These are phyloP conservation scores for Pheosia gnoma DNA, from an alignment of 2,888 invertebrate species.

Conservation along the genomic window DNA sequence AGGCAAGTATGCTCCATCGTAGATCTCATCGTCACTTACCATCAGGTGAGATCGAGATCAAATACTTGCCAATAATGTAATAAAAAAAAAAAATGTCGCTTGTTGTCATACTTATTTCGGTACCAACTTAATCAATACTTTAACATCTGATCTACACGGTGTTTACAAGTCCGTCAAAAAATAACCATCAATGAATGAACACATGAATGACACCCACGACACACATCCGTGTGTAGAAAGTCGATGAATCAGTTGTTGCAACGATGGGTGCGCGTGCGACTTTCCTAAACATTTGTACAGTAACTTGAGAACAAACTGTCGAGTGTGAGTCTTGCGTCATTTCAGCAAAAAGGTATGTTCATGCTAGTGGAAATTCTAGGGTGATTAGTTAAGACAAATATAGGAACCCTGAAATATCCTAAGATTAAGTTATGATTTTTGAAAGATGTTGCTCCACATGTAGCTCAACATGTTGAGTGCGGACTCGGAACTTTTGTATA, in stretches of 20 bases:
- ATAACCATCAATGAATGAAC: conserved; percentile 22
- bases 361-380: neutral
- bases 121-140: conserved; percentile 8
- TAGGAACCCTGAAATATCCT: too few species aligned
- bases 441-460: too few species aligned
- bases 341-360: too few species aligned
- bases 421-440: too few species aligned
- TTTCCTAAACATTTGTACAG: conserved; percentile 19
- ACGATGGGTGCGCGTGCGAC: conserved; percentile 17
- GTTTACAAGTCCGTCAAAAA: conserved; percentile 11
- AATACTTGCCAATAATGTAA: too few species aligned
- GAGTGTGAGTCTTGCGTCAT: conserved; percentile 14
- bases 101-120: too few species aligned
- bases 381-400: neutral
- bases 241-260: conserved; percentile 36
- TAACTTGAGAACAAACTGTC: conserved; percentile 14
- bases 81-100: too few species aligned
- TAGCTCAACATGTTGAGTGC: too few species aligned
- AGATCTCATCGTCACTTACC: too few species aligned
- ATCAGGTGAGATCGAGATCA: too few species aligned
- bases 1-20: too few species aligned
- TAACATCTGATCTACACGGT: conserved; percentile 8
- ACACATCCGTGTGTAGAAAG: conserved; percentile 35
- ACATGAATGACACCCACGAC: conserved; percentile 16
- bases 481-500: too few species aligned